phyloP scores from a whole-genome alignment of 2,113 vertebrate genomes.

The Dipodomys spectabilis region DNA sequence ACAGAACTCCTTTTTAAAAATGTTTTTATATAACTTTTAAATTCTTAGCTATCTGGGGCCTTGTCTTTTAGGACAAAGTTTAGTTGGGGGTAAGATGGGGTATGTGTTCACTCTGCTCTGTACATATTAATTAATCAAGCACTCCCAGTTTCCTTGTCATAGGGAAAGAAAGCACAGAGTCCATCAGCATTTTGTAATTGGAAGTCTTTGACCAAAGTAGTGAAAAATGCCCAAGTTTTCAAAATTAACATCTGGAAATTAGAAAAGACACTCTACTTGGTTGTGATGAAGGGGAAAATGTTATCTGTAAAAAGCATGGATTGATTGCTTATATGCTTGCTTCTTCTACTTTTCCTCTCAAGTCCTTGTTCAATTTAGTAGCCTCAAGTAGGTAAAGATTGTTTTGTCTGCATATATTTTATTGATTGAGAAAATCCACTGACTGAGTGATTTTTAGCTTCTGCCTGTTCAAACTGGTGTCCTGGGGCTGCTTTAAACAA shows the following conservation, averaged over 20 bases:
- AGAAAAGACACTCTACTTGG: not conserved
- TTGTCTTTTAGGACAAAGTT: constrained; percentile 34
- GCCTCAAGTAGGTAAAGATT: not conserved
- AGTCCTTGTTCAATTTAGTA: constrained; percentile 34
- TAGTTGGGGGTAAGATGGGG: not conserved
- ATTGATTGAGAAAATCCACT: constrained; percentile 19
- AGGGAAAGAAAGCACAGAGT: constrained; percentile 24
- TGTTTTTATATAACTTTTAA: not conserved
- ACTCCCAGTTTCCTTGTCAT: constrained; percentile 30
- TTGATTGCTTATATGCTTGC: not conserved
- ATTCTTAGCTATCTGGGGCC: constrained; percentile 42
- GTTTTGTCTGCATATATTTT: constrained; percentile 33
- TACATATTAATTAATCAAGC: constrained; percentile 1
- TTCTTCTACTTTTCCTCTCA: not conserved
- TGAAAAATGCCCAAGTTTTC: not conserved
- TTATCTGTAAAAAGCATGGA: not conserved
- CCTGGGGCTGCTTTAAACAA: not conserved
- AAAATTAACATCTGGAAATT: constrained; percentile 35
- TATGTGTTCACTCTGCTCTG: not conserved
- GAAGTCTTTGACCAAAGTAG: constrained; percentile 39
- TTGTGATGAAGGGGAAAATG: not conserved
- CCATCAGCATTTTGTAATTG: constrained; percentile 41
- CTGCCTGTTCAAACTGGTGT: constrained; percentile 22
- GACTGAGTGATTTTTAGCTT: constrained; percentile 1
- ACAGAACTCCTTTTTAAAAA: not conserved